Evolutionary conservation across 1,140 invertebrate genomes (phyloP).

Genomic region (Lasioglossum albipes): DNA sequence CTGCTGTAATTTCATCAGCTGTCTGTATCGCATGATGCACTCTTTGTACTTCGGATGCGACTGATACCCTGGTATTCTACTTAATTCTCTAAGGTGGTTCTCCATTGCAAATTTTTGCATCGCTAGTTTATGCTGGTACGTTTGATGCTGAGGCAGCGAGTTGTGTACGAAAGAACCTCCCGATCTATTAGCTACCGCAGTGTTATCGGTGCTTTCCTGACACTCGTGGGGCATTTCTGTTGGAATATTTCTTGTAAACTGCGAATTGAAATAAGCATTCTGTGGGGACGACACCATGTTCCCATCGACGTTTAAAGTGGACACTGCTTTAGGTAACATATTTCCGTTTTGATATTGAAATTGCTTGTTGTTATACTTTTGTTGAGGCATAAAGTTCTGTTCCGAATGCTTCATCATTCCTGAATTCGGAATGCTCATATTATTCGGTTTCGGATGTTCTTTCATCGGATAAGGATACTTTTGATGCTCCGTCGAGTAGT

Average conservation of each 20-base stretch:
- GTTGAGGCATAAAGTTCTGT: constrained; percentile 63
- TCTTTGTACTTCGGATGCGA: constrained; percentile 77
- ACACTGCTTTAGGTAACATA: constrained; percentile 61
- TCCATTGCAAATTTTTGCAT: constrained; percentile 74
- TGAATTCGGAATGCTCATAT: constrained; percentile 56
- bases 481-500: constrained; percentile 70
- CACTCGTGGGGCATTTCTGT: constrained; percentile 65
- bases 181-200: constrained; percentile 51
- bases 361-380: constrained; percentile 72
- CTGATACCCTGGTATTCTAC: constrained; percentile 73
- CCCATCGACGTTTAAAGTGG: constrained; percentile 50
- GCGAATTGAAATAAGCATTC: constrained; percentile 72
- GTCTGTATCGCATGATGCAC: constrained; percentile 71
- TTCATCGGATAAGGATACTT: constrained; percentile 74
- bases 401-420: constrained; percentile 73
- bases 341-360: constrained; percentile 67
- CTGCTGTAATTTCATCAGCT: constrained; percentile 73
- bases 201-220: constrained; percentile 58
- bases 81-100: constrained; percentile 72
- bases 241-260: constrained; percentile 56
- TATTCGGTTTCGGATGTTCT: constrained; percentile 66
- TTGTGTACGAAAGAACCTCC: constrained; percentile 49
- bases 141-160: constrained; percentile 61
- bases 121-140: constrained; percentile 75
- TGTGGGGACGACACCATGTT: constrained; percentile 63